Evolutionary conservation across 1,140 invertebrate species (phyloP), one percentile per base, ranked within the genome.

Genomic region (Prorops nasuta): DNA sequence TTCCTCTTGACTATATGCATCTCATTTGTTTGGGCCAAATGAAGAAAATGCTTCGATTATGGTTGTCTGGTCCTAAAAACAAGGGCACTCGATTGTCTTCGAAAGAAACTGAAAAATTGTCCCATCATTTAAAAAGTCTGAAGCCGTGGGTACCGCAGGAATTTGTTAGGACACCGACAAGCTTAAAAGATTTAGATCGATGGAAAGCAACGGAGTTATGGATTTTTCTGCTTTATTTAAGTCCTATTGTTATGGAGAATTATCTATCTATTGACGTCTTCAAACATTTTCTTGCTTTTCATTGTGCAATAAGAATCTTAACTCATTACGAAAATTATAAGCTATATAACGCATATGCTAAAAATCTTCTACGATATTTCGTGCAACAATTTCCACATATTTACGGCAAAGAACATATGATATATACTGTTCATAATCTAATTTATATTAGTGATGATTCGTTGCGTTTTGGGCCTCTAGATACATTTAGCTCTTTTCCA

Each of bases 131-230:
- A 18, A 35, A 17, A 4, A 7, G 3, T 9, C 14, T 48, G 2
- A 32, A 22, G 16, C 2, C 10, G 20, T 22, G 39, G 39, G 51
- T 63, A 41, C 56, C 56, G 15, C 20, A 10, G 18, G 63, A 70
- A 41, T 67, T 67, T 57, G 36, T 28, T 44, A 55, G 66, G 49
- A 62, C 50, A 53, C 64, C 65, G 10, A 32, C 52, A 40, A 14
- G 17, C 18, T 46, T 71, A 31, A 43, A 51, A 18, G 44, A 51
- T 21, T 12, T 57, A 24, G 31, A 47, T 15, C 24, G 41, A 24
- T 71, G 60, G 58, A 69, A 69, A 55, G 65, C 61, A 7, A 60
- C 65, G 19, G 68, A 71, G 56, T 63, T 63, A 21, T 37, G 59
- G 3, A 37, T 51, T 15, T 66, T 67, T 44, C 22, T 66, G 4